Evolutionary conservation across 2,888 invertebrate species (phyloP).

Genomic region (Hydropsyche betteni): DNA sequence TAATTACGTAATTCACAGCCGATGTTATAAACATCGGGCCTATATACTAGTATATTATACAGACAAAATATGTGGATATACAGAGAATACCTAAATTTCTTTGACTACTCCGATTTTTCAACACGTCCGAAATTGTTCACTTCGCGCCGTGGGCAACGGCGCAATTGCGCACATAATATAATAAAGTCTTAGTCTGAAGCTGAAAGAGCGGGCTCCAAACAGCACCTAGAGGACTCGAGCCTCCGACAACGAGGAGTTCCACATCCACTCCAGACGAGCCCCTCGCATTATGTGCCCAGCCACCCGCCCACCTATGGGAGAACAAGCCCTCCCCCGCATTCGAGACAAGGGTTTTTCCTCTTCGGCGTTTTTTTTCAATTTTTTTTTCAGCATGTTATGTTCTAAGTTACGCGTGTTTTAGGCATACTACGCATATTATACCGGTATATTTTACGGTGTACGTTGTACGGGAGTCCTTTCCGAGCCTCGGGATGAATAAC

Average conservation of each 20-base stretch:
- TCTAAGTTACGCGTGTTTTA: neutral
- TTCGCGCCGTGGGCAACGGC: too few species aligned
- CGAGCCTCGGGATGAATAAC: constrained; percentile 15
- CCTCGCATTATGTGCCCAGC: constrained; percentile 10
- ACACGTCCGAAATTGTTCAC: too few species aligned
- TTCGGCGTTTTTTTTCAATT: neutral
- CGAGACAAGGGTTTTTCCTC: constrained; percentile 24
- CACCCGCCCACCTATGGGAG: neutral
- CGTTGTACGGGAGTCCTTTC: neutral
- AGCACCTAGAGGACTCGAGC: neutral
- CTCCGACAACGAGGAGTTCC: neutral
- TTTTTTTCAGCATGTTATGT: too few species aligned
- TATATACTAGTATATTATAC: too few species aligned
- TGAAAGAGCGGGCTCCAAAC: neutral
- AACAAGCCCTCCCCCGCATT: neutral
- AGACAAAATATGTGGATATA: too few species aligned
- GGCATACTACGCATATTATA: neutral
- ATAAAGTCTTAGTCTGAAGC: too few species aligned
- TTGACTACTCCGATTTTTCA: too few species aligned
- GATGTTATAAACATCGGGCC: too few species aligned
- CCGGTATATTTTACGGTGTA: neutral
- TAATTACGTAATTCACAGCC: too few species aligned
- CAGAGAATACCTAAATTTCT: too few species aligned
- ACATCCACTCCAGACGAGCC: constrained; percentile 4
- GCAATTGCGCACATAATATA: too few species aligned